Percentiles rank a stretch among this genome's conserved stretches.
Conservation (phyloP, 2,888 invertebrate genomes). For the Atrina japonica region DNA sequence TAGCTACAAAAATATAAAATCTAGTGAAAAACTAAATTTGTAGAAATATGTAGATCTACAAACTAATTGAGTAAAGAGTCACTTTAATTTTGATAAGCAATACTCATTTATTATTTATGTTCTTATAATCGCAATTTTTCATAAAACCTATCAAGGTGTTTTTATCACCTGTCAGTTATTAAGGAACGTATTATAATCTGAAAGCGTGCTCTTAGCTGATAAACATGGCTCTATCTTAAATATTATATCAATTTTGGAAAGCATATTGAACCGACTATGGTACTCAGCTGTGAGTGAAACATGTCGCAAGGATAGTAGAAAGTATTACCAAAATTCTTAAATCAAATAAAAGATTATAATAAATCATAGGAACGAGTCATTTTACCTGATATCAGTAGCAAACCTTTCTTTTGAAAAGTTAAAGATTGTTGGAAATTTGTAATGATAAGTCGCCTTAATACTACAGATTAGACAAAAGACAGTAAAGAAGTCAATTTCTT, state of each 20-base stretch:
- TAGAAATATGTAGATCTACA: too few species aligned
- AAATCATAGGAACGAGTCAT: slow-evolving; percentile 29
- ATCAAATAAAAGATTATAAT: slow-evolving; percentile 35
- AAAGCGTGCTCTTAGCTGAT: slow-evolving; percentile 31
- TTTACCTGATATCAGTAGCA: slow-evolving; percentile 22
- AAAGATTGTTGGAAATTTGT: slow-evolving; percentile 27
- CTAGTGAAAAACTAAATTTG: too few species aligned
- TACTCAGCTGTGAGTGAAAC: slow-evolving; percentile 32
- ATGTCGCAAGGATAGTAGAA: slow-evolving; percentile 31
- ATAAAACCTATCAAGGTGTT: too few species aligned
- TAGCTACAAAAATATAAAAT: too few species aligned
- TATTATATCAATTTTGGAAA: slow-evolving; percentile 32
- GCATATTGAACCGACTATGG: slow-evolving; percentile 21
- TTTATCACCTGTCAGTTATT: too few species aligned
- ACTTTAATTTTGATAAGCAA: too few species aligned
- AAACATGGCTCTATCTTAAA: slow-evolving; percentile 27
- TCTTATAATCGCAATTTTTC: too few species aligned
- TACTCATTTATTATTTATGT: too few species aligned
- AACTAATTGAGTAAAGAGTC: too few species aligned
- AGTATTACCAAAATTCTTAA: slow-evolving; percentile 37
- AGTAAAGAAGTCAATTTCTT: slow-evolving; percentile 6
- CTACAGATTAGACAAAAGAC: slow-evolving; percentile 5
- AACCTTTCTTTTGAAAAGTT: slow-evolving; percentile 25
- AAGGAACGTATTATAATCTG: not conserved
- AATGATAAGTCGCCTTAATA: slow-evolving; percentile 26